Evolutionary conservation across 2,113 vertebrate genomes (phyloP).

Genomic region (Todiramphus saurophagus): DNA sequence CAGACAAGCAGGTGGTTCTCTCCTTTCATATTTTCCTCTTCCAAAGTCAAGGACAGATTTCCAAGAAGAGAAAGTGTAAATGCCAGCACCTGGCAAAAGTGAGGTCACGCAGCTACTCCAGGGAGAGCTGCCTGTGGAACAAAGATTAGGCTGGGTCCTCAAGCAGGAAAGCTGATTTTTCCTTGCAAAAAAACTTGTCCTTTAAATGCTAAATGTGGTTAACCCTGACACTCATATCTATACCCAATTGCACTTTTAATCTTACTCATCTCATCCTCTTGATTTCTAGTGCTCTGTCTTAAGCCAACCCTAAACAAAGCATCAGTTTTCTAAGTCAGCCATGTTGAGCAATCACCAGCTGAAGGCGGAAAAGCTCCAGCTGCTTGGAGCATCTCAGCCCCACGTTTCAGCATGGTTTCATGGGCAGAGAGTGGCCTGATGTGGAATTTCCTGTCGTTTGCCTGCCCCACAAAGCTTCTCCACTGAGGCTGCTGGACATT

Average conservation of each 20-base stretch:
- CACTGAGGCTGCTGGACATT: not conserved
- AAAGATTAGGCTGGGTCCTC: not conserved
- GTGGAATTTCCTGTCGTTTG: not conserved
- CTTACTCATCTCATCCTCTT: not conserved
- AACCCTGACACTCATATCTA: not conserved
- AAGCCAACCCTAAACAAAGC: slow-evolving; percentile 20
- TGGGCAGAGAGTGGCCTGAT: not conserved
- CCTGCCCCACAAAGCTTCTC: not conserved
- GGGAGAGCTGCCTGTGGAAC: not conserved
- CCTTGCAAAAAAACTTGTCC: not conserved
- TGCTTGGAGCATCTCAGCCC: not conserved
- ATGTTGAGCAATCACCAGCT: not conserved
- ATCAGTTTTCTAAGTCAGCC: not conserved
- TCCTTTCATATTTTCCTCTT: not conserved
- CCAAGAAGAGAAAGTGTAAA: not conserved
- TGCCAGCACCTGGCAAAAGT: not conserved
- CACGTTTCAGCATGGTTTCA: slow-evolving; percentile 3
- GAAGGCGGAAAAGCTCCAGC: not conserved
- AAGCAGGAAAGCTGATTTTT: not conserved
- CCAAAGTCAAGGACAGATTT: not conserved
- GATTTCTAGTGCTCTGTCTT: not conserved
- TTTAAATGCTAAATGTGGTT: not conserved
- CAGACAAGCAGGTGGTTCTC: not conserved
- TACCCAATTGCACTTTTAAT: not conserved
- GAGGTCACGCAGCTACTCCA: not conserved